These are phyloP conservation scores for Pandemis corylana DNA, from an alignment of 2,888 invertebrate species.

Conservation along the genomic window DNA sequence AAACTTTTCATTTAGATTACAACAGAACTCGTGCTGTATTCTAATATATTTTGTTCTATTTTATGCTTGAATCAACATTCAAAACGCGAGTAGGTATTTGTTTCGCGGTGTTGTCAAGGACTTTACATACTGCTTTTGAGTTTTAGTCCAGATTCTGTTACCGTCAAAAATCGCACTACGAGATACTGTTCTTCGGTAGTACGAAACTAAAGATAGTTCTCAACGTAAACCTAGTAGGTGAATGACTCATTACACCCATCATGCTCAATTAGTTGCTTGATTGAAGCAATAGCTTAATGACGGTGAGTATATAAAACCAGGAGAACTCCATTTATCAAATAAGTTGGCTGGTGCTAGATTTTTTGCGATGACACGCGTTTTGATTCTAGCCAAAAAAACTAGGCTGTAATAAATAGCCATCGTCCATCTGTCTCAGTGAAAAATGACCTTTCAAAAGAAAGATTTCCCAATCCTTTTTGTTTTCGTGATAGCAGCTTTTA, in stretches of 20 bases:
- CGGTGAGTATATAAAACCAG: neutral
- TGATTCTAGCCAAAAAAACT: conserved; percentile 22
- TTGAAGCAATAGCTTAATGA: neutral
- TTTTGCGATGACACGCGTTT: conserved; percentile 25
- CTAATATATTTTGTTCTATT: too few relatives aligned
- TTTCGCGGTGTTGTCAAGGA: too few relatives aligned
- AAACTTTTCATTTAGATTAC: too few relatives aligned
- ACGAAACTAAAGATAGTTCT: neutral
- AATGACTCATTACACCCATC: neutral
- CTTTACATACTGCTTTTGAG: neutral
- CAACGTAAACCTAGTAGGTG: neutral
- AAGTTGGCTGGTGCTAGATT: conserved; percentile 2
- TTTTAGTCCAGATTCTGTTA: neutral
- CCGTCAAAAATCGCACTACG: neutral
- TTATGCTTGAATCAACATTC: too few relatives aligned
- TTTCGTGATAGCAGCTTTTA: conserved; percentile 31
- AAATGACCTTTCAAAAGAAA: conserved; percentile 36
- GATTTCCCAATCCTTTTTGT: conserved; percentile 32
- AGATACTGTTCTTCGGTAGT: neutral
- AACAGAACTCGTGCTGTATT: too few relatives aligned
- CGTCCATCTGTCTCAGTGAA: conserved; percentile 33
- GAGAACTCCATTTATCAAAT: conserved; percentile 21
- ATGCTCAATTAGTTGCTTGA: conserved; percentile 1
- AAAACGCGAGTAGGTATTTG: too few relatives aligned
- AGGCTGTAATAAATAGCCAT: conserved; percentile 29